These are phyloP conservation scores for Molanna angustata DNA, from an alignment of 2,888 invertebrate species.

Conservation along the genomic window DNA sequence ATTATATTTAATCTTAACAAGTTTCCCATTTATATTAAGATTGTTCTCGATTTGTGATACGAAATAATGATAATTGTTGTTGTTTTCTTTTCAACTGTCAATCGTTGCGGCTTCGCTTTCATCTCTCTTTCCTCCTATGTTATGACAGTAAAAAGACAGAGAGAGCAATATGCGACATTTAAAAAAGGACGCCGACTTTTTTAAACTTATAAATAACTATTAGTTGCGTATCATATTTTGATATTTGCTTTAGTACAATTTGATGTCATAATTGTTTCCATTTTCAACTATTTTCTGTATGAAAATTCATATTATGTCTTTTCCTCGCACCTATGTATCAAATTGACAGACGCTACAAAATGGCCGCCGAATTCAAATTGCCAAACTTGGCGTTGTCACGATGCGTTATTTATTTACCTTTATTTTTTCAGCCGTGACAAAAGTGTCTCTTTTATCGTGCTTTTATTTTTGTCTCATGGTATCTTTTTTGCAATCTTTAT, in stretches of 20 bases:
- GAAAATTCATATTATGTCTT: not conserved
- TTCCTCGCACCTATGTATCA: too few species aligned
- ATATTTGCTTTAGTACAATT: not conserved
- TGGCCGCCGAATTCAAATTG: constrained; percentile 28
- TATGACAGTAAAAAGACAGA: constrained; percentile 8
- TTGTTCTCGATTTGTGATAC: not conserved
- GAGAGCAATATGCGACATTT: constrained; percentile 27
- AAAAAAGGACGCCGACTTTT: constrained; percentile 26
- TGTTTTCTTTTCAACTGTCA: constrained; percentile 28
- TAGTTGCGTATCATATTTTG: not conserved
- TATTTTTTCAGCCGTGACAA: too few species aligned
- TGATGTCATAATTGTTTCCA: constrained; percentile 9
- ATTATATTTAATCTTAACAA: not conserved
- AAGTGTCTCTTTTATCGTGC: too few species aligned
- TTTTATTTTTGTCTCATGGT: too few species aligned
- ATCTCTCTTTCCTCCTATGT: constrained; percentile 11
- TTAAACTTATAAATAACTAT: not conserved
- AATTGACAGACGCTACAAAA: constrained; percentile 33
- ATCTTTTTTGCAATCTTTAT: too few species aligned
- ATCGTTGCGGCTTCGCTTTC: constrained; percentile 26
- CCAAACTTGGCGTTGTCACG: too few species aligned
- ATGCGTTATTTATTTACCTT: too few species aligned
- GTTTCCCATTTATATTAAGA: not conserved
- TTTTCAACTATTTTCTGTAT: constrained; percentile 9
- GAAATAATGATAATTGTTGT: constrained; percentile 17